Evolutionary conservation across 2,113 vertebrate species (phyloP), one percentile per base, ranked within the genome.

Genomic region (Tonatia bakeri): DNA sequence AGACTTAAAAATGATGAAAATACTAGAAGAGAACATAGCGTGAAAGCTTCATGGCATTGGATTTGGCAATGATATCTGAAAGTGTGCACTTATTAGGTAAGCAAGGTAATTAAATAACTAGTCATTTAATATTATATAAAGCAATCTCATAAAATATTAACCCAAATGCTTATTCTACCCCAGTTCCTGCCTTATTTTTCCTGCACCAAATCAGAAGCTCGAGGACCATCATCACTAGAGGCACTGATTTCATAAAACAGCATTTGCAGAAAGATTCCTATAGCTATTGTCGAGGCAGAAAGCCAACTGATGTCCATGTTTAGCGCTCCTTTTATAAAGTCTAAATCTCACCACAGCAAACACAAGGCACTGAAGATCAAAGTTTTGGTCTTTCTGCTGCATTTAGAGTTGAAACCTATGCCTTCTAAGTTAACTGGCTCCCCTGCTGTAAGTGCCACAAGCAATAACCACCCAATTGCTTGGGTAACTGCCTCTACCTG

Each of bases 61-160:
- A 87, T 84, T 77, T 83, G 38, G 59, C 88, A 95, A 73, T 90
- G 28, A 80, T 36, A 50, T 75, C 61, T 75, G 9, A 20, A 84
- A 79, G 22, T 45, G 20, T 73, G 22, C 9, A 86, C 26, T 79
- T 43, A 95, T 31, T 56, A 83, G 11, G n/a, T 70, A 83, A 79
- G 36, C 33, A 92, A 38, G 15, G 69, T 43, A 95, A 93, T 16
- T 92, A 31, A 90, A 77, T 92, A 96, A 79, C 33, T 33, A 90
- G 59, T 33, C 52, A 94, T 92, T 52, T 75, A 92, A 56, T 73
- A 92, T 56, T 73, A 50, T 22, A 91, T 50, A n/a, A 95, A 93
- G 31, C 47, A 77, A 10, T 80, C 17, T 67, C 80, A 76, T 94
- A 8, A 93, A 85, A 87, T 67, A 92, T 69, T 86, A 73, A 14